Conservation (phyloP, 2,888 invertebrate genomes). For the Nezara viridula region DNA sequence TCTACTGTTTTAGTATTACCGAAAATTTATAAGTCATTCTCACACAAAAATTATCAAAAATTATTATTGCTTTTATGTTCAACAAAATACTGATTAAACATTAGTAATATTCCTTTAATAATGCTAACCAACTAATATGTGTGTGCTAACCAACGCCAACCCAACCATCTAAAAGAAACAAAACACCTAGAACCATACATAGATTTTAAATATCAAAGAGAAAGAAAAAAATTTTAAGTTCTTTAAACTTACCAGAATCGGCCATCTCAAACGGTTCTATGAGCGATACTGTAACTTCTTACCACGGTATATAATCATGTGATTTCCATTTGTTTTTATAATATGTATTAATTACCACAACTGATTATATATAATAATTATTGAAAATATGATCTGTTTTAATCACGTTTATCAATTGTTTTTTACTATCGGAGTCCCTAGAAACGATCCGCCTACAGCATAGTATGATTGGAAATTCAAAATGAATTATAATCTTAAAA, state of each 20-base stretch:
- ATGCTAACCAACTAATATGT: not conserved
- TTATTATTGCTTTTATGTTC: not conserved
- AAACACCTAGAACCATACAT: not conserved
- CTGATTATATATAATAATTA: conserved; percentile 1
- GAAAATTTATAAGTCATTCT: not conserved
- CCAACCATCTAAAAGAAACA: not conserved
- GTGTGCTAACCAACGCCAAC: not conserved
- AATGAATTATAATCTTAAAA: not conserved
- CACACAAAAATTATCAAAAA: too few species aligned
- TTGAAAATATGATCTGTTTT: not conserved
- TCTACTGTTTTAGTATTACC: too few species aligned
- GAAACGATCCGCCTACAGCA: not conserved
- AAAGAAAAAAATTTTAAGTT: not conserved
- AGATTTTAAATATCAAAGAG: not conserved
- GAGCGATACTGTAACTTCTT: not conserved
- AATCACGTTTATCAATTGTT: not conserved
- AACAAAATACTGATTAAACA: not conserved
- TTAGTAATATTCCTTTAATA: too few species aligned
- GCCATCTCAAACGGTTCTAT: not conserved
- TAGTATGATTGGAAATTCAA: not conserved
- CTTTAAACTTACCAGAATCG: not conserved
- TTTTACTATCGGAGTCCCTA: not conserved
- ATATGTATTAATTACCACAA: conserved; percentile 3
- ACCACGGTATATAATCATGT: not conserved
- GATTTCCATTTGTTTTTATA: not conserved